These are phyloP conservation scores for Oscheius sp. DNA, from an alignment of 2,888 invertebrate genomes.

Conservation along the genomic window DNA sequence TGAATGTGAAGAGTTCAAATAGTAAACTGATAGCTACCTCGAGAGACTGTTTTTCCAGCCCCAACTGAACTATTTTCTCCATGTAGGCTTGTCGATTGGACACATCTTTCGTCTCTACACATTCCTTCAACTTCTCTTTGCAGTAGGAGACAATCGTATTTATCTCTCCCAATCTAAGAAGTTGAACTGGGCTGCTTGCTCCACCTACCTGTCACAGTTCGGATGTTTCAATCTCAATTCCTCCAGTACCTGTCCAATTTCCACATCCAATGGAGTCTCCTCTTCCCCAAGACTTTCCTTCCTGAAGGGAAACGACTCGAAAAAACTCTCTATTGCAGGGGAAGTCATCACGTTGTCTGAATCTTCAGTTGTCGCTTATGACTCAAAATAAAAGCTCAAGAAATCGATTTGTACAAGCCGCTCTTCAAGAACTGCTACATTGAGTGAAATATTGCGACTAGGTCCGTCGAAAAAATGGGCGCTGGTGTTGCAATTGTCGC, in stretches of 20 bases:
- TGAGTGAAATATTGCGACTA: conserved; percentile 2
- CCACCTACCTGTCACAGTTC: conserved; percentile 35
- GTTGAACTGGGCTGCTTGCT: conserved; percentile 1
- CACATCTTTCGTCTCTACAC: conserved; percentile 41
- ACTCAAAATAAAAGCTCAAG: no score
- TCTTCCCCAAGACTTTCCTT: conserved; percentile 32
- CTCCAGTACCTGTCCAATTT: conserved; percentile 27
- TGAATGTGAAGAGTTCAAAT: conserved; percentile 1
- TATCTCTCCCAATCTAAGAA: conserved; percentile 40
- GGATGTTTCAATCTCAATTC: conserved; percentile 32
- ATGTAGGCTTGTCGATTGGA: conserved; percentile 46
- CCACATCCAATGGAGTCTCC: conserved; percentile 20
- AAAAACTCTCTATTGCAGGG: background rate
- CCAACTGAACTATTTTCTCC: conserved; percentile 57
- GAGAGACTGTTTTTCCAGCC: conserved; percentile 51
- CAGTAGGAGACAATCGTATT: conserved; percentile 45
- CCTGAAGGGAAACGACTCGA: conserved; percentile 17
- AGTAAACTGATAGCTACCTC: conserved; percentile 37
- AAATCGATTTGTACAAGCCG: conserved; percentile 3
- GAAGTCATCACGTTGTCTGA: conserved; percentile 7
- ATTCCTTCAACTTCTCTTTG: conserved; percentile 44
- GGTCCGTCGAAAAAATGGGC: conserved; percentile 1
- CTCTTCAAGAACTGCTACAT: no score
- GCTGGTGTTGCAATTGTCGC: conserved; percentile 1
- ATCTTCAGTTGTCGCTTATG: no score